These are phyloP conservation scores for Pteropus alecto DNA, from an alignment of 2,113 vertebrate species.

Conservation along the genomic window DNA sequence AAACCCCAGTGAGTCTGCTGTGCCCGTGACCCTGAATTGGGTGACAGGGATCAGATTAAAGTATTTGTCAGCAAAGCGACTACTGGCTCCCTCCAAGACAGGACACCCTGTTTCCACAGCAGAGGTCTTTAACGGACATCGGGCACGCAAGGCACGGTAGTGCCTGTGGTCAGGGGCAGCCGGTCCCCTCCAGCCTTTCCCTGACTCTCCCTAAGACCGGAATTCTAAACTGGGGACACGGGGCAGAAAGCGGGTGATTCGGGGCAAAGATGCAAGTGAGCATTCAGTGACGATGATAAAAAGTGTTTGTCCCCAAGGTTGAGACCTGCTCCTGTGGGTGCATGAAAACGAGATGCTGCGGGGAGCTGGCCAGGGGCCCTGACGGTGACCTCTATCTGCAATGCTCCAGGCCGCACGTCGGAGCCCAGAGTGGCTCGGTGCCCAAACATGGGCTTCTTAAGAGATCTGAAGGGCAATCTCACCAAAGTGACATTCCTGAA, in stretches of 20 bases:
- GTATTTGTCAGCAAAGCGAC: accelerated
- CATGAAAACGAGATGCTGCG: accelerated
- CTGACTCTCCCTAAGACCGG: background rate
- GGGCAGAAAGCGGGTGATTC: background rate
- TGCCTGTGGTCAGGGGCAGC: accelerated
- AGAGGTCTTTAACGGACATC: accelerated
- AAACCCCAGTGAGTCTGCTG: accelerated
- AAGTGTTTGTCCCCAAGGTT: accelerated
- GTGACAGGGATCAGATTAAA: background rate
- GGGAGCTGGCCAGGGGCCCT: accelerated
- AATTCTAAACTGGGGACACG: background rate
- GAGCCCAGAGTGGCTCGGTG: background rate
- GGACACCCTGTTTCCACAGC: background rate
- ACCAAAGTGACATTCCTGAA: accelerated
- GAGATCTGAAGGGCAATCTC: accelerated
- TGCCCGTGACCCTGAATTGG: accelerated
- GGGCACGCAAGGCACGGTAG: accelerated
- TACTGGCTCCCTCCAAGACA: accelerated
- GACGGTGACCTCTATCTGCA: accelerated
- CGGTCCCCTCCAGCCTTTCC: accelerated
- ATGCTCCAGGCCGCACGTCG: accelerated
- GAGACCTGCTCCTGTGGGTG: accelerated
- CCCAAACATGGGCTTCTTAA: background rate
- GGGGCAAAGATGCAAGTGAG: accelerated
- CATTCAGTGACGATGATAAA: accelerated